A percentile compares a stretch with the other conserved stretches of the same genome.
These are phyloP conservation scores for Pogonomyrmex californicus DNA, from an alignment of 1,140 invertebrate species.

Conservation along the genomic window DNA sequence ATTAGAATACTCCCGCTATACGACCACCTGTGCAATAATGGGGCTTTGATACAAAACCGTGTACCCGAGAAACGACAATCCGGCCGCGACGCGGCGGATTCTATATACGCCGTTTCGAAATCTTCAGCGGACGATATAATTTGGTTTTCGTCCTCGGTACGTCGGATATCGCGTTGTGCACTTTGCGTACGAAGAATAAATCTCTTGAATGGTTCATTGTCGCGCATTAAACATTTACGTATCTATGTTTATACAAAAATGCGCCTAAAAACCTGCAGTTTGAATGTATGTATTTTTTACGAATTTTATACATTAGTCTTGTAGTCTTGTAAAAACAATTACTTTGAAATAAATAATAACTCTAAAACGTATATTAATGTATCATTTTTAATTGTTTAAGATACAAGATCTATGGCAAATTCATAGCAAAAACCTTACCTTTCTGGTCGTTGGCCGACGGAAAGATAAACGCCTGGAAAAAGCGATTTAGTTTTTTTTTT, in stretches of 20 bases:
- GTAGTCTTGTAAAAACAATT: not conserved
- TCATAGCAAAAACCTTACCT: not conserved
- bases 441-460: constrained; percentile 23
- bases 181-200: not conserved
- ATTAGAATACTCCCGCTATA: constrained; percentile 74
- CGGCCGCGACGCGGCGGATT: constrained; percentile 27
- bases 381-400: not conserved
- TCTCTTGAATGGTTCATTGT: not conserved
- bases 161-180: not conserved
- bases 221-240: not conserved
- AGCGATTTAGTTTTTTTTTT: not conserved
- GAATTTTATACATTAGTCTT: not conserved
- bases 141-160: constrained; percentile 17
- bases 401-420: not conserved
- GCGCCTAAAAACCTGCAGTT: not conserved
- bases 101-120: constrained; percentile 10
- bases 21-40: constrained; percentile 69
- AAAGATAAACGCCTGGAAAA: constrained; percentile 2
- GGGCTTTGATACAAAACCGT: constrained; percentile 64
- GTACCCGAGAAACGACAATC: constrained; percentile 45
- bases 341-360: not conserved
- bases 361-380: not conserved
- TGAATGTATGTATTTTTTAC: not conserved
- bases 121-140: constrained; percentile 32
- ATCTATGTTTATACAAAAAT: not conserved